Evolutionary conservation across 2,113 vertebrate species (phyloP).

Genomic region (Orientallactaga bullata): DNA sequence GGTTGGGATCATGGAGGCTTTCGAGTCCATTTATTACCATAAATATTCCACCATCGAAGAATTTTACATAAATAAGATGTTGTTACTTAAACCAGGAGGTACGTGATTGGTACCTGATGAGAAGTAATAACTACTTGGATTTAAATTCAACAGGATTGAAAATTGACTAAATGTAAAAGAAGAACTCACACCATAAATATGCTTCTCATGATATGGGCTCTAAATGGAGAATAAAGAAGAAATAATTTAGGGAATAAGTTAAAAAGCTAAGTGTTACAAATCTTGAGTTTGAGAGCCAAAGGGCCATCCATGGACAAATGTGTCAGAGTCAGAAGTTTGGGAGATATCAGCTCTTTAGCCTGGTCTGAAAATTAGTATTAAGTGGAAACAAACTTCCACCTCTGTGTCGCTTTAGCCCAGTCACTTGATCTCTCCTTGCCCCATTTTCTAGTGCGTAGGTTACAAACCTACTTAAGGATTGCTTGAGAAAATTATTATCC

Average conservation of each 20-base stretch:
- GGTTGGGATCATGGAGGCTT: background rate
- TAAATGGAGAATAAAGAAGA: background rate
- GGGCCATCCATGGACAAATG: background rate
- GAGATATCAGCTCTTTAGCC: background rate
- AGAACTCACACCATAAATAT: background rate
- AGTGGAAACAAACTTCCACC: background rate
- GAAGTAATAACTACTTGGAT: background rate
- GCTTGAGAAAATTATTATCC: conserved; percentile 17
- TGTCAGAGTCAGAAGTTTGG: background rate
- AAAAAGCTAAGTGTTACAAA: background rate
- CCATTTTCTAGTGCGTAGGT: background rate
- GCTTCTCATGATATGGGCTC: too few species aligned
- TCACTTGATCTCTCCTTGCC: background rate
- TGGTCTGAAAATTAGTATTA: background rate
- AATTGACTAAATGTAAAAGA: background rate
- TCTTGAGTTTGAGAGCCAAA: background rate
- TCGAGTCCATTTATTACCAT: background rate
- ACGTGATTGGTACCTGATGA: background rate
- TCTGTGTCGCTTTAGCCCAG: background rate
- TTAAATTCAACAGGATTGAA: background rate
- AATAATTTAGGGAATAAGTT: background rate
- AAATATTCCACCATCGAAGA: background rate
- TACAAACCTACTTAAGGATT: background rate
- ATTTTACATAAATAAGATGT: background rate
- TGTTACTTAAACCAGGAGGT: background rate